Base-by-base conservation (phyloP, 2,797 vertebrate genomes). In the Stomatorhinus walkeri region DNA sequence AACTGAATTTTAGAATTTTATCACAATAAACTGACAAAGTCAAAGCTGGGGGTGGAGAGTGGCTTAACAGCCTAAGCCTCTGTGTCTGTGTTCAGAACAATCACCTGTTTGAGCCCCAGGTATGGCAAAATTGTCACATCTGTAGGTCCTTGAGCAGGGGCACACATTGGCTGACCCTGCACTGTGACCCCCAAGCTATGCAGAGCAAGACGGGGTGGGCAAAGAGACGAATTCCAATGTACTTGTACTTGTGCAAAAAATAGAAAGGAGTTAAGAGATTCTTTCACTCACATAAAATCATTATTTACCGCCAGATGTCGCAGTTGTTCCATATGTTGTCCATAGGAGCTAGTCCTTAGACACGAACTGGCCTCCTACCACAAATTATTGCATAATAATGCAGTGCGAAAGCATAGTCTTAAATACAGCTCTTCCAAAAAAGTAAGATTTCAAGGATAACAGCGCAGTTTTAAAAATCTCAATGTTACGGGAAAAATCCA, bases 101-200 rank as follows among this genome's bases (percentile, higher is more conserved):
- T 61, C 19, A 61, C 56, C 56, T 0, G 90, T 22, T 56, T 90
- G 79, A 89, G 88, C n/a, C 56, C 91, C 90, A 7, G 72, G 16
- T 7, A n/a, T 5, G 0, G 28, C 64, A 32, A 14, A 32, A 72
- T 32, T 32, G 64, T 72, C 4, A 72, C 28, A 1, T 72, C 61
- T 68, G 9, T 32, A 24, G 61, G 3, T 28, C 64, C 64, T 16
- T 72, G 4, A 14, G 64, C 64, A 36, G 24, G 59, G 56, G 24
- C 61, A 32, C 28, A 14, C 28, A 32, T 32, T 14, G 1, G 4
- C 64, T 72, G 64, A 72, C 64, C 28, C 64, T 72, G 64, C 12
- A 14, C 64, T 36, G 28, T 36, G 64, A 36, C 64, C 28, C 64
- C 28, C 64, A 72, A 14, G 12, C 61, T 68, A 68, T 68, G 24